Evolutionary conservation across 2,888 invertebrate species (phyloP).

Genomic region (Polydrusus tereticollis): DNA sequence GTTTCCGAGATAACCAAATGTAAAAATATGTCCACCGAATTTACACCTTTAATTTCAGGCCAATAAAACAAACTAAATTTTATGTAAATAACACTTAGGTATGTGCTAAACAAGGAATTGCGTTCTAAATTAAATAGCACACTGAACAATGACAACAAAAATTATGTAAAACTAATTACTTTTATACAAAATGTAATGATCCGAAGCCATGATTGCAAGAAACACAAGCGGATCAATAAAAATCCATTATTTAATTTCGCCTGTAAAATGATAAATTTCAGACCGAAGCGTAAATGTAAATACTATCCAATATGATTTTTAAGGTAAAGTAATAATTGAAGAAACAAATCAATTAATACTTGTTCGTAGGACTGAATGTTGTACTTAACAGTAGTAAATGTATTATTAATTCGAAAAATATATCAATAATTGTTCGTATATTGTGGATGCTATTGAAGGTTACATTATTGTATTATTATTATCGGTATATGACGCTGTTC

Average conservation of each 20-base stretch:
- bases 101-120: neutral
- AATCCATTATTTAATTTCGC: conserved; percentile 18
- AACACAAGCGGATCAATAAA: neutral
- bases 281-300: neutral
- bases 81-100: neutral
- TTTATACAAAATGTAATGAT: conserved; percentile 4
- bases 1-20: too few species aligned
- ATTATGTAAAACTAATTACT: conserved; percentile 17
- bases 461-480: neutral
- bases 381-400: conserved; percentile 1
- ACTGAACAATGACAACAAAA: conserved; percentile 16
- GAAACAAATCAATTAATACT: conserved; percentile 9
- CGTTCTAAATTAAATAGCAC: conserved; percentile 3
- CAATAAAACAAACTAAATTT: neutral
- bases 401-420: conserved; percentile 30
- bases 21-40: too few species aligned
- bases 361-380: neutral
- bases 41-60: too few species aligned
- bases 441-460: conserved; percentile 10
- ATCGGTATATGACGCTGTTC: neutral
- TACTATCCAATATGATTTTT: conserved; percentile 20
- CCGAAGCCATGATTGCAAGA: neutral
- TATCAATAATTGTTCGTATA: conserved; percentile 2
- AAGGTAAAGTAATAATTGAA: conserved; percentile 11
- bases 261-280: conserved; percentile 6